Percentiles rank a stretch among this genome's conserved stretches.
Conservation (phyloP, 1,140 invertebrate genomes). For the Prorops nasuta region DNA sequence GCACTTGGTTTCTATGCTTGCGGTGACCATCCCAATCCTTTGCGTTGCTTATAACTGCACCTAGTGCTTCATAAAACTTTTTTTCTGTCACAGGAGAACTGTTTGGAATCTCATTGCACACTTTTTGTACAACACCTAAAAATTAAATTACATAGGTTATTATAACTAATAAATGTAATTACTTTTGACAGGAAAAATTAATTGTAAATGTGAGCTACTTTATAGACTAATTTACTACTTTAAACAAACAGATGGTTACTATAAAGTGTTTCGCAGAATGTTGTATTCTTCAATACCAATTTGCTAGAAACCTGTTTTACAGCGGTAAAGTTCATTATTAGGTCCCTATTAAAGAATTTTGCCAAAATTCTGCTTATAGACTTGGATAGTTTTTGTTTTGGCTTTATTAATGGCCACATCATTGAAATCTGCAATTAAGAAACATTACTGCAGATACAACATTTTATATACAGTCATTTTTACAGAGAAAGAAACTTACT, state of each 20-base stretch:
- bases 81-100: background rate
- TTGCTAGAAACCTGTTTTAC: slow-evolving; percentile 10
- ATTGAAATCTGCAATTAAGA: background rate
- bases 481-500: background rate
- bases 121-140: too few species aligned
- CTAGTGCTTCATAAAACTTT: background rate
- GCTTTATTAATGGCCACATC: background rate
- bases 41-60: background rate
- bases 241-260: background rate
- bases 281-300: background rate
- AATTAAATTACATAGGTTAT: too few species aligned
- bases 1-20: too few species aligned
- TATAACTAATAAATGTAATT: too few species aligned
- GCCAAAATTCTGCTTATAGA: slow-evolving; percentile 1
- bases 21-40: background rate
- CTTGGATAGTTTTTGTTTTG: background rate
- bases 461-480: background rate
- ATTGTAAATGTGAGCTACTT: too few species aligned
- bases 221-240: too few species aligned
- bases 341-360: slow-evolving; percentile 5
- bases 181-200: too few species aligned
- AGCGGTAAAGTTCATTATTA: slow-evolving; percentile 2
- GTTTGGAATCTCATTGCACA: too few species aligned
- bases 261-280: background rate
- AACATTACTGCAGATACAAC: background rate